Conservation (phyloP, 2,797 vertebrate genomes). For the Cichlasoma orientale region DNA sequence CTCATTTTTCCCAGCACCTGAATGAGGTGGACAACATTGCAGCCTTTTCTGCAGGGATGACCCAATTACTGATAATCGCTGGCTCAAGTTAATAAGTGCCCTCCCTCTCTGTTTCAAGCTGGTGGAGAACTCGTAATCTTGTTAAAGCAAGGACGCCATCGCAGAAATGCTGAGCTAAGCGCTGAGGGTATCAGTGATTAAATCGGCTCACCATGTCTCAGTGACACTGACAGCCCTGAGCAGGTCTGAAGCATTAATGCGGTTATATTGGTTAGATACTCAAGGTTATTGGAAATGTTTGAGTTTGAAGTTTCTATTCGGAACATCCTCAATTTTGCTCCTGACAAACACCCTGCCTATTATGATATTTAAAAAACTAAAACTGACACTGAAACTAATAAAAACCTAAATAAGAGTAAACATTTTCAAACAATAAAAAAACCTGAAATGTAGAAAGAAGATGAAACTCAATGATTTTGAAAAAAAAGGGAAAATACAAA, state of each 20-base stretch:
- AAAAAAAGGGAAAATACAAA: too few relatives aligned
- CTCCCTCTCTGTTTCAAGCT: conserved; percentile 25
- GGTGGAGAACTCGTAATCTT: conserved; percentile 69
- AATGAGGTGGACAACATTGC: conserved; percentile 20
- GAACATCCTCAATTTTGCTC: background rate
- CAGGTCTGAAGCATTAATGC: background rate
- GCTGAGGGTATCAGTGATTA: conserved; percentile 55
- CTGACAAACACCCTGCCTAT: rapidly evolving
- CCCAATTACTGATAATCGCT: conserved; percentile 80
- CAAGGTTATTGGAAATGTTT: background rate
- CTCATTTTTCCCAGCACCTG: conserved; percentile 36
- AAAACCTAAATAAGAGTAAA: background rate
- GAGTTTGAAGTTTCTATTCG: background rate
- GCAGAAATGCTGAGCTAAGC: conserved; percentile 69
- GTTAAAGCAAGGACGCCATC: conserved; percentile 72
- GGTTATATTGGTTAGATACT: background rate
- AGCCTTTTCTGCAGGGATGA: conserved; percentile 59
- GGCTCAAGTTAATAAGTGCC: conserved; percentile 74
- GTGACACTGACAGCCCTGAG: conserved; percentile 5
- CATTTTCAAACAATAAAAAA: background rate
- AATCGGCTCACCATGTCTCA: conserved; percentile 33
- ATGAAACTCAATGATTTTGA: background rate
- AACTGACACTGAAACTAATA: background rate
- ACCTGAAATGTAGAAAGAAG: background rate
- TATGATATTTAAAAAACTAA: background rate